Conservation (phyloP, 2,888 invertebrate genomes). For the Lamproptera curius region DNA sequence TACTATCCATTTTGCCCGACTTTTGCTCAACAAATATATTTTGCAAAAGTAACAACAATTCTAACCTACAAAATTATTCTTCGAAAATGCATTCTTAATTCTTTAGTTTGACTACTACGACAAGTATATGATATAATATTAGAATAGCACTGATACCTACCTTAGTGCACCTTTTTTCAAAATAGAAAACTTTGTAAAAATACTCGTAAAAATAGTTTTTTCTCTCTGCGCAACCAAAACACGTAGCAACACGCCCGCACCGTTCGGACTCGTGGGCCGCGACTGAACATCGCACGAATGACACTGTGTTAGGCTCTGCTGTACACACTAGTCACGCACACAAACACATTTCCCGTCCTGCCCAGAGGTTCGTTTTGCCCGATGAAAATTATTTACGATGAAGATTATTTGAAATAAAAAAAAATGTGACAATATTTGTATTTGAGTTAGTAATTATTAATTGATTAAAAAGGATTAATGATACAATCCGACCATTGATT, state of each 20-base stretch:
- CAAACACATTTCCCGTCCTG: too few species aligned
- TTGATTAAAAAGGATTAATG: too few species aligned
- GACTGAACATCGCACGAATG: constrained; percentile 19
- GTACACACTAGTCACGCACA: too few species aligned
- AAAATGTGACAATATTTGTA: too few species aligned
- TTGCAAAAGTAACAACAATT: constrained; percentile 13
- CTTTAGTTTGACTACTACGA: constrained; percentile 16
- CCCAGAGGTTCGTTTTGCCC: too few species aligned
- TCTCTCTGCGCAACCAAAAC: constrained; percentile 18
- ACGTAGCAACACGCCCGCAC: constrained; percentile 5
- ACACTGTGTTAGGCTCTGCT: constrained; percentile 12
- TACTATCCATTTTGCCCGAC: background rate
- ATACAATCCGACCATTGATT: too few species aligned
- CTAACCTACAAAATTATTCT: constrained; percentile 18
- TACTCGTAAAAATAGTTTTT: constrained; percentile 7
- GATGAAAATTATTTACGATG: too few species aligned
- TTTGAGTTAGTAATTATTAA: too few species aligned
- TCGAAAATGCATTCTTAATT: constrained; percentile 14
- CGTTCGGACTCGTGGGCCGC: constrained; percentile 8
- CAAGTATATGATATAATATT: background rate
- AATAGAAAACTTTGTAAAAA: background rate
- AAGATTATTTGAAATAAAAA: too few species aligned
- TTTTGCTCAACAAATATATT: constrained; percentile 13
- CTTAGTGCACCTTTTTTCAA: constrained; percentile 7
- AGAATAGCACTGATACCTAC: constrained; percentile 5